These are phyloP conservation scores for Schizotus pectinicornis DNA, from an alignment of 2,888 invertebrate species.

Conservation along the genomic window DNA sequence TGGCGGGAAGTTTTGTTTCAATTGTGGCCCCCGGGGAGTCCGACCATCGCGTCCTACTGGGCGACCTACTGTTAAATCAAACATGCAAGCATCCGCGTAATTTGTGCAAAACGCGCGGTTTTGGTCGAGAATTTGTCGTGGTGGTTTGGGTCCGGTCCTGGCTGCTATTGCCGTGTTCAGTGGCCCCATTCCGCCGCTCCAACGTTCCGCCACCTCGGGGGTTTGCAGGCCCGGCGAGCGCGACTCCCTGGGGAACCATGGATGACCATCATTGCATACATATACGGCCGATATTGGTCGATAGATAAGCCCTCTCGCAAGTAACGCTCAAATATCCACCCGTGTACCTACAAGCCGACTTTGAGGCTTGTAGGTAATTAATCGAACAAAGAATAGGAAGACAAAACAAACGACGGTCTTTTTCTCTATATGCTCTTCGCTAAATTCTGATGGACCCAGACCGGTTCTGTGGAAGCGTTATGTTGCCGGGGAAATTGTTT, in stretches of 20 bases:
- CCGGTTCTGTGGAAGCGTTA: too few species aligned
- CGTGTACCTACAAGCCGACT: neutral
- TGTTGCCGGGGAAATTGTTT: neutral
- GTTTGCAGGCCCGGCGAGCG: conserved; percentile 29
- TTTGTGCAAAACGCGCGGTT: too few species aligned
- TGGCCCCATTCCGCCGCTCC: conserved; percentile 26
- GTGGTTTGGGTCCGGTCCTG: neutral
- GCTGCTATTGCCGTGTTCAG: conserved; percentile 27
- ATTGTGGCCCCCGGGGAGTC: conserved; percentile 22
- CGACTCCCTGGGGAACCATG: conserved; percentile 32
- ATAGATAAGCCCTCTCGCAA: conserved; percentile 32
- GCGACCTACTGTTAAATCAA: conserved; percentile 15
- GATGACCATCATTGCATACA: conserved; percentile 36
- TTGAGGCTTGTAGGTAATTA: neutral
- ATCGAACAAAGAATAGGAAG: neutral
- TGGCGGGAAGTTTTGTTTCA: conserved; percentile 23
- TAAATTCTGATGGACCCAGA: neutral
- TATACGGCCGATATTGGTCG: conserved; percentile 33
- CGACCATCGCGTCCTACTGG: conserved; percentile 22
- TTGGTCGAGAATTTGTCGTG: too few species aligned
- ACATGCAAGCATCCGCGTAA: conserved; percentile 8
- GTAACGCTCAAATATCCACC: conserved; percentile 7
- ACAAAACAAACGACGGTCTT: neutral
- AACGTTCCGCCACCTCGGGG: conserved; percentile 28
- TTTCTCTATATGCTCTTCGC: neutral